phyloP scores from a whole-genome alignment of 2,797 vertebrate species.

The Benthosema pterotum region DNA sequence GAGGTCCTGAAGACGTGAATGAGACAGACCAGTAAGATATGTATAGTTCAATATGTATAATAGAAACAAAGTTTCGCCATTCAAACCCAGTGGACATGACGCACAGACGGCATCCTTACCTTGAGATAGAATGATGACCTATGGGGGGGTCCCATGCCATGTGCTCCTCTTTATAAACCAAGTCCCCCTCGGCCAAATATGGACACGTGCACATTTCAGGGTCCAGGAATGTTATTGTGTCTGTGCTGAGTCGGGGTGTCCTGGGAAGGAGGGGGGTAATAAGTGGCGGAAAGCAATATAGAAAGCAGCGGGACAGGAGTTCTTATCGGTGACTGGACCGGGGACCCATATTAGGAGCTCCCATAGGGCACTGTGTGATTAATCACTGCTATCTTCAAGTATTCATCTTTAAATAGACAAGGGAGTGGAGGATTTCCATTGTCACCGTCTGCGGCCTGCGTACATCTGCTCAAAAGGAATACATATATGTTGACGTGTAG shows the following conservation, averaged over 20 bases:
- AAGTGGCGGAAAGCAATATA: slow-evolving; percentile 66
- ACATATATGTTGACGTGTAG: no score
- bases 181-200: slow-evolving; percentile 75
- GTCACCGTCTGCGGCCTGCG: slow-evolving; percentile 36
- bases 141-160: slow-evolving; percentile 54
- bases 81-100: neutral
- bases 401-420: slow-evolving; percentile 64
- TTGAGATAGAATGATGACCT: slow-evolving; percentile 74
- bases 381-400: slow-evolving; percentile 68
- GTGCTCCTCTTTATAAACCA: slow-evolving; percentile 76
- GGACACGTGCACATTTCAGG: slow-evolving; percentile 66
- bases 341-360: slow-evolving; percentile 72
- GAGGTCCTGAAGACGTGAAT: slow-evolving; percentile 49
- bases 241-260: slow-evolving; percentile 54
- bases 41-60: neutral
- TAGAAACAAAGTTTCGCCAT: slow-evolving; percentile 4
- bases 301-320: slow-evolving; percentile 63
- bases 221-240: slow-evolving; percentile 75
- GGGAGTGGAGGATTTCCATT: slow-evolving; percentile 49
- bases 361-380: slow-evolving; percentile 47
- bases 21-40: slow-evolving; percentile 27
- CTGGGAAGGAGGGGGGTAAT: slow-evolving; percentile 62
- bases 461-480: slow-evolving; percentile 37
- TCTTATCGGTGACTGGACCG: slow-evolving; percentile 64
- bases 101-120: slow-evolving; percentile 62